A percentile compares a stretch with the other conserved stretches of the same genome.
These are phyloP conservation scores for Lasioglossum albipes DNA, from an alignment of 1,140 invertebrate species.

Conservation along the genomic window DNA sequence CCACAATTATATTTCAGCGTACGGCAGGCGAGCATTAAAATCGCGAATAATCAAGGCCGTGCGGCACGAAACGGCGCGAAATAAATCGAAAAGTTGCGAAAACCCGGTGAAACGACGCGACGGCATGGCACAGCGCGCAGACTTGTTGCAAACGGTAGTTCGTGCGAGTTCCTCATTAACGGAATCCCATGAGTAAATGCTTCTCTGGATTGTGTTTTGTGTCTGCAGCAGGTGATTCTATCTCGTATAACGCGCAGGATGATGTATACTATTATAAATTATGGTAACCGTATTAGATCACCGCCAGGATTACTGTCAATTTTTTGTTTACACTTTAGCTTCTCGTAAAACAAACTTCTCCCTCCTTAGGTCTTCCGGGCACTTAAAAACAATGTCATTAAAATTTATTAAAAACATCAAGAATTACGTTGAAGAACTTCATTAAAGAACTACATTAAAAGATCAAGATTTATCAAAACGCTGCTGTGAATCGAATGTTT, in stretches of 20 bases:
- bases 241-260: conserved; percentile 18
- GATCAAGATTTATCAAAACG: too few relatives aligned
- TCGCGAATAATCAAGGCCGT: conserved; percentile 24
- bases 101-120: neutral
- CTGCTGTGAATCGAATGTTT: too few relatives aligned
- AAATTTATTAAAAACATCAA: too few relatives aligned
- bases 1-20: conserved; percentile 40
- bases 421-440: too few relatives aligned
- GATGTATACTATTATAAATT: neutral
- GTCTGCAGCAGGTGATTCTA: neutral
- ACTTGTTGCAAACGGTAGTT: conserved; percentile 9
- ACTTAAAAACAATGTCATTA: too few relatives aligned
- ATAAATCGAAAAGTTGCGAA: conserved; percentile 47
- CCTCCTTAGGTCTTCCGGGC: too few relatives aligned
- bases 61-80: conserved; percentile 17
- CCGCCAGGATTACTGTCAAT: too few relatives aligned
- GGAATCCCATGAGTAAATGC: conserved; percentile 34
- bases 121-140: conserved; percentile 7
- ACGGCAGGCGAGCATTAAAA: neutral
- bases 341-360: too few relatives aligned
- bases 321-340: too few relatives aligned
- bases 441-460: too few relatives aligned
- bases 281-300: too few relatives aligned
- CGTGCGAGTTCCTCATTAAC: conserved; percentile 40
- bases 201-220: neutral